phyloP scores from a whole-genome alignment of 1,140 invertebrate species.

The Drosophila saltans region DNA sequence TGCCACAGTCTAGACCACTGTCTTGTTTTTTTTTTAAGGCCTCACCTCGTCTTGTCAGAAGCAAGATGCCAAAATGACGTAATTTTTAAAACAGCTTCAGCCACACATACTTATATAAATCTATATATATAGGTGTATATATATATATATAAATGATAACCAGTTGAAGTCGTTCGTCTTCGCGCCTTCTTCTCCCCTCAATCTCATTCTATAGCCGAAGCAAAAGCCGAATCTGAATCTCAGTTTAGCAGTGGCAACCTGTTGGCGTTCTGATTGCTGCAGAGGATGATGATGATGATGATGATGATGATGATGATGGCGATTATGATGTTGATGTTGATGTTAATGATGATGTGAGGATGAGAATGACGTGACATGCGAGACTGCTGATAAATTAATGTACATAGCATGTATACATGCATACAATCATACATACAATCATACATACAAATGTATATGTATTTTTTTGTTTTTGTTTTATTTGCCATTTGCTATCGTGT shows the following conservation, averaged over 20 bases:
- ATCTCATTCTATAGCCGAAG: slow-evolving; percentile 23
- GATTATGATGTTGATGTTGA: background rate
- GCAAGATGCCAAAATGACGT: slow-evolving; percentile 63
- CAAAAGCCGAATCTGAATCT: slow-evolving; percentile 20
- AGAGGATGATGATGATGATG: background rate
- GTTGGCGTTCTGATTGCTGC: slow-evolving; percentile 52
- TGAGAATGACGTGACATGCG: slow-evolving; percentile 73
- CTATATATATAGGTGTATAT: background rate
- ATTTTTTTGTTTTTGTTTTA: slow-evolving; percentile 5
- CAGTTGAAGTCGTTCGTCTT: slow-evolving; percentile 49
- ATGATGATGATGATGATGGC: slow-evolving; percentile 4
- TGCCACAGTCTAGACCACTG: slow-evolving; percentile 42
- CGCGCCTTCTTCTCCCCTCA: background rate
- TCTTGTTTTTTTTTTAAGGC: slow-evolving; percentile 37
- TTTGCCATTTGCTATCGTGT: slow-evolving; percentile 58
- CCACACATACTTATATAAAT: slow-evolving; percentile 12
- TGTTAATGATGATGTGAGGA: background rate
- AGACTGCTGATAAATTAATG: slow-evolving; percentile 78
- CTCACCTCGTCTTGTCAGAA: slow-evolving; percentile 32
- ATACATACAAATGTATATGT: background rate
- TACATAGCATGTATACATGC: slow-evolving; percentile 33
- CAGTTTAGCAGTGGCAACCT: slow-evolving; percentile 68
- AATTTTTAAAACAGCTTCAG: slow-evolving; percentile 71
- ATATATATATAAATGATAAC: slow-evolving; percentile 51
- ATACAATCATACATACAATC: background rate